Evolutionary conservation across 64 coral and sea anemone genomes (phyloP).

Genomic region (Hydrozoanthus tunicans): DNA sequence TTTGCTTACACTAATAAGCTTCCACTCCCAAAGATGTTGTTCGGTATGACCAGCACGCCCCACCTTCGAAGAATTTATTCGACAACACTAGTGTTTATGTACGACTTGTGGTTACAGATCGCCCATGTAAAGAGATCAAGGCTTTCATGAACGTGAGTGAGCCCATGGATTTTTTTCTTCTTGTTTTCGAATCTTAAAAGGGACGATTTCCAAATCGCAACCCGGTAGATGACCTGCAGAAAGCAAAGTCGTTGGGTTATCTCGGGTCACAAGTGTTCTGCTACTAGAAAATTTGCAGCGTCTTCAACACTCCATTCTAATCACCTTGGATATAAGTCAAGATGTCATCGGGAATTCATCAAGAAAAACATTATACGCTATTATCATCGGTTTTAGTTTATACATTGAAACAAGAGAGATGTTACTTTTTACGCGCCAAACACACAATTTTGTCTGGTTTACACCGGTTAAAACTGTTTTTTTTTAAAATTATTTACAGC

Average conservation of each 20-base stretch:
- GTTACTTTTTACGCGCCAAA: constrained; percentile 14
- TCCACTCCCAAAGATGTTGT: not conserved
- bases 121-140: not conserved
- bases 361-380: not conserved
- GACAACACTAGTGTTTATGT: constrained; percentile 12
- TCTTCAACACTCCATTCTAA: constrained; percentile 8
- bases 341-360: not conserved
- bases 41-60: not conserved
- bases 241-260: constrained; percentile 12
- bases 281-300: not conserved
- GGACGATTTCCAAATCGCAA: constrained; percentile 17
- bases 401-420: not conserved
- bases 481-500: not conserved
- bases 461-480: not conserved
- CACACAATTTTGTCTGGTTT: not conserved
- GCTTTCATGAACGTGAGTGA: not conserved
- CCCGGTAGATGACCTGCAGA: constrained; percentile 21
- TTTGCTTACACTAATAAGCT: not conserved
- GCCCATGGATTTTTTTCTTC: not conserved
- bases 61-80: constrained; percentile 6
- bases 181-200: not conserved
- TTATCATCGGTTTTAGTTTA: not conserved
- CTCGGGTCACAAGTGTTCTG: not conserved
- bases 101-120: not conserved
- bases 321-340: constrained; percentile 3